These are phyloP conservation scores for Mohoua ochrocephala DNA, from an alignment of 2,113 vertebrate genomes.

Conservation along the genomic window DNA sequence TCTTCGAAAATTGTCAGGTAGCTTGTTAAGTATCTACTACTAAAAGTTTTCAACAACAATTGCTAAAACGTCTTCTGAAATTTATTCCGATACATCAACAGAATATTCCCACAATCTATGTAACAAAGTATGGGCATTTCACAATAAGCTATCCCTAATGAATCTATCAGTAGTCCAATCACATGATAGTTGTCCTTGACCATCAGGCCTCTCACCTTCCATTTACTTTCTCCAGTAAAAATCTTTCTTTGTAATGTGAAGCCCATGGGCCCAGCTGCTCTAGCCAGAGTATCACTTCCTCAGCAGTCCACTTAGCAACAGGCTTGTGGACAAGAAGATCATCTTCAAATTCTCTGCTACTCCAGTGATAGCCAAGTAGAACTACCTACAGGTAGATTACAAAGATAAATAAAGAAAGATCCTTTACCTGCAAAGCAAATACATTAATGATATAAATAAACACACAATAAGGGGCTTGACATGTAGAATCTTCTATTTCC, in stretches of 20 bases:
- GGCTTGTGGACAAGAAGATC: constrained; percentile 86
- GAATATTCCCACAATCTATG: background rate
- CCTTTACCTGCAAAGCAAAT: background rate
- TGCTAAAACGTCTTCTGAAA: background rate
- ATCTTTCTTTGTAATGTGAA: constrained; percentile 83
- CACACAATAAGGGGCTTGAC: background rate
- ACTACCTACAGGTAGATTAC: constrained; percentile 73
- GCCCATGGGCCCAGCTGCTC: constrained; percentile 89
- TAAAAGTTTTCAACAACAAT: background rate
- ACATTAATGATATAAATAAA: background rate
- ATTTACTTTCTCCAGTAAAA: constrained; percentile 85
- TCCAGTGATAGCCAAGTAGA: constrained; percentile 90
- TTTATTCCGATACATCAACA: background rate
- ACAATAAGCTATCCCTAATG: background rate
- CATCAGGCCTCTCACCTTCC: constrained; percentile 79
- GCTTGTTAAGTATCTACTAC: background rate
- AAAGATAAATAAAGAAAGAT: background rate
- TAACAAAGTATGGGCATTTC: background rate
- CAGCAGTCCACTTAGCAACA: constrained; percentile 83
- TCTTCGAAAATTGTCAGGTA: background rate
- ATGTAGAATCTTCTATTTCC: background rate
- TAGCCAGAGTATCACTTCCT: constrained; percentile 89
- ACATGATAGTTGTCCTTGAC: background rate
- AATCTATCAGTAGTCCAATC: background rate
- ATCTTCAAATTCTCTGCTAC: constrained; percentile 80